Conservation (phyloP, 2,113 vertebrate species). For the Phasianus colchicus region DNA sequence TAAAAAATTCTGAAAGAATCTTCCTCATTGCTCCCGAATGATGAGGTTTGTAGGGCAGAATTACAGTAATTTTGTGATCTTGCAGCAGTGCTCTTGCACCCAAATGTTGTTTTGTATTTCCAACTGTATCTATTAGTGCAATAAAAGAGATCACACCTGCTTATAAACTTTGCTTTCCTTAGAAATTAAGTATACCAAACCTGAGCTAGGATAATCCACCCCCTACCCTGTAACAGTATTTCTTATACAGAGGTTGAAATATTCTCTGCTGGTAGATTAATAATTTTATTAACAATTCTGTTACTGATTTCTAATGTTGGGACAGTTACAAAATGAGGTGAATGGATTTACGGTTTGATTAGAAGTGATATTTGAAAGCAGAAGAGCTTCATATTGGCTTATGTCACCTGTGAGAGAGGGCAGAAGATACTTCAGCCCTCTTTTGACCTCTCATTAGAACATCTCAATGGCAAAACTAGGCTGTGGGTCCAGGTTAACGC, state of each 20-base stretch:
- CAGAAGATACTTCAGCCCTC: not conserved
- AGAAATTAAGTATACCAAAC: not conserved
- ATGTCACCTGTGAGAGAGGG: not conserved
- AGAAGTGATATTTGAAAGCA: not conserved
- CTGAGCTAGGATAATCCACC: not conserved
- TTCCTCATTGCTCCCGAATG: not conserved
- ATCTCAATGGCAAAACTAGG: fast-evolving
- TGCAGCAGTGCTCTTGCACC: not conserved
- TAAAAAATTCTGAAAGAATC: not conserved
- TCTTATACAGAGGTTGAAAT: not conserved
- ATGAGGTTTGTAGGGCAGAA: not conserved
- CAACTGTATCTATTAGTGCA: not conserved
- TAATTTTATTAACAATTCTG: not conserved
- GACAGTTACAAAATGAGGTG: not conserved
- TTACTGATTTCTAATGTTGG: not conserved
- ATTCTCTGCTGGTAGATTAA: not conserved
- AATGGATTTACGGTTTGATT: not conserved
- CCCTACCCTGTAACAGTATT: not conserved
- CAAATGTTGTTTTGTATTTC: not conserved
- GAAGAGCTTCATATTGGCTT: not conserved
- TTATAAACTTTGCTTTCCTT: not conserved
- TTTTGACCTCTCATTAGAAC: not conserved
- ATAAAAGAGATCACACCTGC: not conserved
- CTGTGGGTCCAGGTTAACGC: not conserved
- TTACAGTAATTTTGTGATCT: not conserved